Conservation (phyloP, 2,797 vertebrate species). For the Gallirallus australis region DNA sequence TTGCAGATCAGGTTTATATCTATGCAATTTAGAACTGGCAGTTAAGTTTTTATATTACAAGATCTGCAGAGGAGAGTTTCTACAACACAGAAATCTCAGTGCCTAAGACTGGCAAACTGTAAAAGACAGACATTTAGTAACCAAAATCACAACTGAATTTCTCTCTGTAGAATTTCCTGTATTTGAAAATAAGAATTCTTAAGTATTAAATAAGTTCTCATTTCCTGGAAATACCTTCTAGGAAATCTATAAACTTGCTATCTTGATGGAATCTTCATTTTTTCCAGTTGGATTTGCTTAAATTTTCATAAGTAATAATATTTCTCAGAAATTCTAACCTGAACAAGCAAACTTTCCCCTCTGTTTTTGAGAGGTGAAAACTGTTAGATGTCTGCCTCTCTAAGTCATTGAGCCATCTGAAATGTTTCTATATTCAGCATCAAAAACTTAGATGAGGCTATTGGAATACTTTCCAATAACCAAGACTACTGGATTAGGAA, state of each 20-base stretch:
- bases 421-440: not conserved
- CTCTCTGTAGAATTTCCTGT: not conserved
- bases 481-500: not conserved
- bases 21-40: not conserved
- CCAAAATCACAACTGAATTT: not conserved
- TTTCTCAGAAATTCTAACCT: not conserved
- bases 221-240: not conserved
- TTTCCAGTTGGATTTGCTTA: not conserved
- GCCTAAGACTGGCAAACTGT: not conserved
- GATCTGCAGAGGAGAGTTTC: not conserved
- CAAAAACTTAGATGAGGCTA: not conserved
- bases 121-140: not conserved
- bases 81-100: not conserved
- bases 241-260: not conserved
- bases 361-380: not conserved
- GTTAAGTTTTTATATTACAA: not conserved
- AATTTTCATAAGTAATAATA: not conserved
- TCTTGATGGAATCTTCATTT: not conserved
- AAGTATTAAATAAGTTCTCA: not conserved
- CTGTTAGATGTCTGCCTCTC: not conserved
- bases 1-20: not conserved
- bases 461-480: slow-evolving; percentile 1
- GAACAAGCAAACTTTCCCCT: not conserved
- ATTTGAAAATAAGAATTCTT: not conserved
- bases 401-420: not conserved